phyloP scores from a whole-genome alignment of 2,113 vertebrate species.

The Entelurus aequoreus region DNA sequence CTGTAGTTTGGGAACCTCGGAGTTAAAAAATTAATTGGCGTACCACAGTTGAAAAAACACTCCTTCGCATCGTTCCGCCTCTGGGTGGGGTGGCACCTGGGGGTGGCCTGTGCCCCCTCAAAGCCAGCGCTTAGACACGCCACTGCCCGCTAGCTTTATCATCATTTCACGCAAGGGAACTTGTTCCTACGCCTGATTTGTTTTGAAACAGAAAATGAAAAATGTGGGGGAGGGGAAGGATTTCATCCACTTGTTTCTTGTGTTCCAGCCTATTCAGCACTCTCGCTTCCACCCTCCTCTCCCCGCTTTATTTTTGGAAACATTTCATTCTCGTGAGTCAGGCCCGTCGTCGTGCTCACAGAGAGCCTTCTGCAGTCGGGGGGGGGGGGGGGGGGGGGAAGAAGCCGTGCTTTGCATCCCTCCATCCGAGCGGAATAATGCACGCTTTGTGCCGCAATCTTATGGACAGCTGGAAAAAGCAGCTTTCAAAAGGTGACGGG shows the following conservation, averaged over 20 bases:
- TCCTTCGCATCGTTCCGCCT: no score
- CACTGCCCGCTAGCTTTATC: background rate
- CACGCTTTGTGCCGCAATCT: slow-evolving; percentile 4
- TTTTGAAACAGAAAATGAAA: slow-evolving; percentile 25
- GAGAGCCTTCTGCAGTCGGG: slow-evolving; percentile 41
- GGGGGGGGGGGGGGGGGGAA: slow-evolving; percentile 33
- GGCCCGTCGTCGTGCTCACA: slow-evolving; percentile 42
- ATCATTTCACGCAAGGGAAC: slow-evolving; percentile 12
- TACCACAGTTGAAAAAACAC: no score
- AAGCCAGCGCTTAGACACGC: no score
- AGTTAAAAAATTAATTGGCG: no score
- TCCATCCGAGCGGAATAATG: slow-evolving; percentile 1
- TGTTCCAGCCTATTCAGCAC: slow-evolving; percentile 58
- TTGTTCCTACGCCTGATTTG: slow-evolving; percentile 46
- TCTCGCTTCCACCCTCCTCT: slow-evolving; percentile 13
- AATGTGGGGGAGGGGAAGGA: slow-evolving; percentile 1
- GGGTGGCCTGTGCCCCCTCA: no score
- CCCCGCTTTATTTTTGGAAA: slow-evolving; percentile 65
- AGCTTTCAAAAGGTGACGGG: slow-evolving; percentile 23
- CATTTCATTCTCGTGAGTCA: slow-evolving; percentile 66
- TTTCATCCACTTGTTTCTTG: slow-evolving; percentile 57
- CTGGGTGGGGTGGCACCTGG: no score
- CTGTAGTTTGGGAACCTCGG: no score
- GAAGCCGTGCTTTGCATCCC: slow-evolving; percentile 9
- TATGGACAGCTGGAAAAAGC: slow-evolving; percentile 19